phyloP scores from a whole-genome alignment of 2,888 invertebrate genomes.

The Watsonalla cultraria region DNA sequence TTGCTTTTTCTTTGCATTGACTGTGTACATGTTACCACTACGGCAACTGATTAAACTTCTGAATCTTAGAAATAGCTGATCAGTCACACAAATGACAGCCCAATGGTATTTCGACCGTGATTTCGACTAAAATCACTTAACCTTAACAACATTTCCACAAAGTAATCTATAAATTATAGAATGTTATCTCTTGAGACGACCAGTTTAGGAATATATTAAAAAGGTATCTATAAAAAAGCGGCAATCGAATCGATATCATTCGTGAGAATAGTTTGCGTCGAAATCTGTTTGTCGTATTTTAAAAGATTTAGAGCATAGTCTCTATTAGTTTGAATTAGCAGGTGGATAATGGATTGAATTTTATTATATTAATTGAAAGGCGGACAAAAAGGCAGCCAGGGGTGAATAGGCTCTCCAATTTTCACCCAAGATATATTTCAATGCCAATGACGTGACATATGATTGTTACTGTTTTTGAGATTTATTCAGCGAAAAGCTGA shows the following conservation, averaged over 20 bases:
- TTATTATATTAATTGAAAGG: too few relatives aligned
- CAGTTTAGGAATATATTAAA: constrained; percentile 44
- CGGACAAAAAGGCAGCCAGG: too few relatives aligned
- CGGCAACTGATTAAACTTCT: not conserved
- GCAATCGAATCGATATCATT: constrained; percentile 22
- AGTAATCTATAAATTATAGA: constrained; percentile 49
- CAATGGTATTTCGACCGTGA: constrained; percentile 27
- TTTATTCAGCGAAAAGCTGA: too few relatives aligned
- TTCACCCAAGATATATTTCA: too few relatives aligned
- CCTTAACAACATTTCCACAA: constrained; percentile 35
- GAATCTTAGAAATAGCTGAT: constrained; percentile 5
- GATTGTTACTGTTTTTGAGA: too few relatives aligned
- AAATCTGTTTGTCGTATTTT: not conserved
- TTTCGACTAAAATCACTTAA: constrained; percentile 33
- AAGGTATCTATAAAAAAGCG: constrained; percentile 28
- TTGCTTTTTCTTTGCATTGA: too few relatives aligned
- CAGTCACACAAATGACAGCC: constrained; percentile 21
- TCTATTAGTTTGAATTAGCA: too few relatives aligned
- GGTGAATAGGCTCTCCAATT: too few relatives aligned
- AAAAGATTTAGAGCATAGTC: too few relatives aligned
- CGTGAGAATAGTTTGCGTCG: constrained; percentile 19
- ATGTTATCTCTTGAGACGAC: constrained; percentile 43
- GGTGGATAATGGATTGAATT: too few relatives aligned
- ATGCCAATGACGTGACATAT: too few relatives aligned
- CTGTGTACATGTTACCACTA: too few relatives aligned